These are phyloP conservation scores for Pseudolycoriella hygida DNA, from an alignment of 2,888 invertebrate genomes.

Conservation along the genomic window DNA sequence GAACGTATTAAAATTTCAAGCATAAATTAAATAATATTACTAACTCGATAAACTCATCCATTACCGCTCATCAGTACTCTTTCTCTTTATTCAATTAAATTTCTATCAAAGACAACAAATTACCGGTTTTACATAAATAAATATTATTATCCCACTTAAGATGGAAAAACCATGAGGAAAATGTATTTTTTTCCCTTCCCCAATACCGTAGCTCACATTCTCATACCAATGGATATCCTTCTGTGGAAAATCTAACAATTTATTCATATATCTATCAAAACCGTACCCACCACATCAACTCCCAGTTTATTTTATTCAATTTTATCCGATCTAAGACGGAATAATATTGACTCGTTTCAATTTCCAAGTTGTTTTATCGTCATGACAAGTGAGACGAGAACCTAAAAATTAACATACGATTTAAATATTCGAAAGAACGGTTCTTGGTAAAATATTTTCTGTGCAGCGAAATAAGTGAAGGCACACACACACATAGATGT, in stretches of 20 bases:
- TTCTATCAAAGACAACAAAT: constrained; percentile 3
- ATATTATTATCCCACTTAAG: constrained; percentile 3
- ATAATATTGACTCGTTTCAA: constrained; percentile 4
- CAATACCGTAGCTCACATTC: too few relatives aligned
- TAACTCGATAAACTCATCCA: too few relatives aligned
- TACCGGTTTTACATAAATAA: constrained; percentile 4
- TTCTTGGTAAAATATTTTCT: too few relatives aligned
- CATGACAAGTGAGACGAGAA: constrained; percentile 4
- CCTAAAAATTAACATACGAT: constrained; percentile 4
- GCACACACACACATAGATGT: too few relatives aligned
- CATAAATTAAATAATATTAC: too few relatives aligned
- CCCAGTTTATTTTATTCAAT: constrained; percentile 3
- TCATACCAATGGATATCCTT: neutral
- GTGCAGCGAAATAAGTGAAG: too few relatives aligned
- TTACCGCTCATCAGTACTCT: neutral
- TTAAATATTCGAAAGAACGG: constrained; percentile 2
- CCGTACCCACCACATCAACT: too few relatives aligned
- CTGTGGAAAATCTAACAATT: neutral
- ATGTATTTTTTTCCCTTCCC: neutral
- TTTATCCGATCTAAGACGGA: neutral
- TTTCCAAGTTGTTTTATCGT: constrained; percentile 3
- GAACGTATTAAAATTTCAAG: too few relatives aligned
- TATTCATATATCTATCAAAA: constrained; percentile 1
- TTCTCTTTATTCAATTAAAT: constrained; percentile 3
- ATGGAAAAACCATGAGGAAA: constrained; percentile 1